phyloP scores from a whole-genome alignment of 2,888 invertebrate genomes.

The Scaptomyza polygonia region DNA sequence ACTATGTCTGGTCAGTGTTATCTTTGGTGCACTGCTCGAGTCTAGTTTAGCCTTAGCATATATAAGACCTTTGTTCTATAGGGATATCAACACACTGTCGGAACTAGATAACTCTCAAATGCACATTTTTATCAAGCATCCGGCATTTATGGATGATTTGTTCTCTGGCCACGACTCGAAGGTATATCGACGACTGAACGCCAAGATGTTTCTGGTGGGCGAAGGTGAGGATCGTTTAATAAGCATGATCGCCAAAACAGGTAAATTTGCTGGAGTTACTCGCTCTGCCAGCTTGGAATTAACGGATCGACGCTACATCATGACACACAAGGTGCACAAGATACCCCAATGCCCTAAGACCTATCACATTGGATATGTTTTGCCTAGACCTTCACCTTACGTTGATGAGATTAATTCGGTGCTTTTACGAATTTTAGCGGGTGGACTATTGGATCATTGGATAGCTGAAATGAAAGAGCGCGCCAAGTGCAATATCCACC shows the following conservation, averaged over 20 bases:
- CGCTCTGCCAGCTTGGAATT: constrained; percentile 77
- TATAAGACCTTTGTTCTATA: constrained; percentile 83
- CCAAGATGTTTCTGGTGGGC: constrained; percentile 73
- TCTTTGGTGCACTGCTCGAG: constrained; percentile 84
- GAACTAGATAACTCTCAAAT: constrained; percentile 81
- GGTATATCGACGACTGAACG: constrained; percentile 76
- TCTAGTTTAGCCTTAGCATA: constrained; percentile 84
- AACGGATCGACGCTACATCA: constrained; percentile 76
- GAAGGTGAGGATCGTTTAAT: constrained; percentile 76
- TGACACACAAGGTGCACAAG: constrained; percentile 78
- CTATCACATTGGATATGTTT: constrained; percentile 82
- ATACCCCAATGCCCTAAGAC: constrained; percentile 84
- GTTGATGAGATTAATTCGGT: constrained; percentile 74
- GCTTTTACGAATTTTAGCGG: constrained; percentile 75
- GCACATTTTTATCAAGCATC: constrained; percentile 82
- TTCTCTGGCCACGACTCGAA: constrained; percentile 80
- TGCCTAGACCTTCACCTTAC: constrained; percentile 80
- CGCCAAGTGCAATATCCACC: constrained; percentile 71
- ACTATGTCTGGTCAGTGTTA: constrained; percentile 83
- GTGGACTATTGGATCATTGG: constrained; percentile 83
- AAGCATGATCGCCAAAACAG: constrained; percentile 63
- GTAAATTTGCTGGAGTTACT: constrained; percentile 79
- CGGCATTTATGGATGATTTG: constrained; percentile 83
- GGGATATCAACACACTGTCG: constrained; percentile 82
- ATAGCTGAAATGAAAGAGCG: constrained; percentile 76